phyloP scores from a whole-genome alignment of 2,113 vertebrate species.

The Rostratula benghalensis region DNA sequence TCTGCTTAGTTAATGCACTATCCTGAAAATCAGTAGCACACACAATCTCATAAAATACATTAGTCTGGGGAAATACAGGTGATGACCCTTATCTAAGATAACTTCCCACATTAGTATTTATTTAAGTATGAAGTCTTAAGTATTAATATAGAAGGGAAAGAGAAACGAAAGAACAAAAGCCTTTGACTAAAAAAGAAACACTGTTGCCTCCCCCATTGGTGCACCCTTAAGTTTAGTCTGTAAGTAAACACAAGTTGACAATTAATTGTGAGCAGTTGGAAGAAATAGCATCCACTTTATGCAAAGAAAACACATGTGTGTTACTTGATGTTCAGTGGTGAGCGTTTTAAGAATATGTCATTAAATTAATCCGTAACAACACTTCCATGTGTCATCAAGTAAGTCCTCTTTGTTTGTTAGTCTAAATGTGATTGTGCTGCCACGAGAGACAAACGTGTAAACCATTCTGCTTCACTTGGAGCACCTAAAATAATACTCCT shows the following conservation, averaged over 20 bases:
- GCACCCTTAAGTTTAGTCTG: background rate
- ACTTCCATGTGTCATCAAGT: constrained; percentile 1
- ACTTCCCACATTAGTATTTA: background rate
- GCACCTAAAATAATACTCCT: background rate
- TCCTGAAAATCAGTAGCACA: background rate
- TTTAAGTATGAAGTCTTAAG: background rate
- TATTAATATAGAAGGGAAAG: background rate
- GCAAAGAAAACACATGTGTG: background rate
- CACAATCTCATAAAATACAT: background rate
- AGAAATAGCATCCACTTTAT: background rate
- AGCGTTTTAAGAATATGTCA: background rate
- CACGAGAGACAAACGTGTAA: background rate
- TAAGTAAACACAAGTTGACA: background rate
- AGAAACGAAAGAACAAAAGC: background rate
- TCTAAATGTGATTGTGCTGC: background rate
- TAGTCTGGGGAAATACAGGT: background rate
- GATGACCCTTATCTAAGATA: background rate
- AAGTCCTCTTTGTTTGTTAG: background rate
- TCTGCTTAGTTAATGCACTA: background rate
- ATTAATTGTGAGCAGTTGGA: background rate
- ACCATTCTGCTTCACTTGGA: constrained; percentile 11
- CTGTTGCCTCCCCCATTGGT: background rate
- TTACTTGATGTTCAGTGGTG: background rate
- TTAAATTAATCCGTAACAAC: constrained; percentile 6
- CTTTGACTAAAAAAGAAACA: background rate